Evolutionary conservation across 92 coral and sea anemone species (phyloP), one percentile per base, ranked within the genome.

Genomic region (Pocillopora grandis): DNA sequence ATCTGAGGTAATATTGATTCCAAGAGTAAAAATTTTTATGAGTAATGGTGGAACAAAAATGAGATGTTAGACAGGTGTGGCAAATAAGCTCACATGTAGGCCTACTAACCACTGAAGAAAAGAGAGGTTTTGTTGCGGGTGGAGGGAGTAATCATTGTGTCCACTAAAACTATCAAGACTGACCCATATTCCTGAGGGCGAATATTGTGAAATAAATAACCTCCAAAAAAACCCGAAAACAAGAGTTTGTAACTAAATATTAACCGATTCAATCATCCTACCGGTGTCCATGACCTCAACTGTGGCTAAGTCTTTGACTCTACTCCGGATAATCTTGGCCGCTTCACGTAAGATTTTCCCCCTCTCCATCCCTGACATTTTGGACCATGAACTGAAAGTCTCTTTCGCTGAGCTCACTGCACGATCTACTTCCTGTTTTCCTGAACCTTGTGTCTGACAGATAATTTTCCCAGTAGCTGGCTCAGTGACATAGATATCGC

Each of bases 271-370:
- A 2, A 16, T 17, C 16, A 69, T 63, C 94, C 9, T 63, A 96
- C 99, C 99, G 56, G 88, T 92, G 79, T 96, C 98, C 37, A 85
- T 79, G 5, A 94, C 94, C 70, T 96, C 99, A 52, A 90, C 83
- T 37, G 90, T 86, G 1, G 99, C 98, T 33, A 96, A 81, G 1
- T 89, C 94, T 16, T 92, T 87, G 78, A 88, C 74, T 72, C 98
- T 88, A 21, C 87, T 76, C 72, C 97, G 79, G 21, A 96, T 87
- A 71, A 96, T 89, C 61, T 82, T 79, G 19, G 99, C 95, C 19
- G 94, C 97, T 49, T 82, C 86, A 56, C 90, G 89, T 13, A 96
- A 85, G 72, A 94, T 66, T 70, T 86, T 83, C 18, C 95, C 99
- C 36, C 97, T 87, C 66, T 94, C 97, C 67, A 85, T 91, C 5